phyloP scores from a whole-genome alignment of 2,888 invertebrate species.

The Choristoneura rosaceana region DNA sequence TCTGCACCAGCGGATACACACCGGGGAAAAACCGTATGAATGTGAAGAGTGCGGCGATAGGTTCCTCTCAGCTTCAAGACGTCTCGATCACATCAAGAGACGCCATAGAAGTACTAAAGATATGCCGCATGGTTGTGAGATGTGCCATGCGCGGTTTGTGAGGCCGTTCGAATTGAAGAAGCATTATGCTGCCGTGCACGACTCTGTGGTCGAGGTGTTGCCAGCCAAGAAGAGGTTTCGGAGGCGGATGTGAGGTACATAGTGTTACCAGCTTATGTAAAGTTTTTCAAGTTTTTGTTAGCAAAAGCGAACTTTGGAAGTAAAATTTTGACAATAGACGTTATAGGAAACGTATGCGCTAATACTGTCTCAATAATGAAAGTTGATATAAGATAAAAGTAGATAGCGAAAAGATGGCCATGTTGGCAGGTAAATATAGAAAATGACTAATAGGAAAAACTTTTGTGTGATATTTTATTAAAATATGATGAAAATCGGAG shows the following conservation, averaged over 20 bases:
- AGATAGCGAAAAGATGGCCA: too few relatives aligned
- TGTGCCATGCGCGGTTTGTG: conserved; percentile 69
- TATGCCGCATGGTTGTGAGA: conserved; percentile 65
- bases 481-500: too few relatives aligned
- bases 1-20: conserved; percentile 71
- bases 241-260: conserved; percentile 26
- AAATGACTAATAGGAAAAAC: too few relatives aligned
- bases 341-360: too few relatives aligned
- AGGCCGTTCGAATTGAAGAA: conserved; percentile 74
- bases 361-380: too few relatives aligned
- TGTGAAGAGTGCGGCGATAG: conserved; percentile 69
- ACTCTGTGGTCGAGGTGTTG: conserved; percentile 51
- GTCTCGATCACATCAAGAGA: conserved; percentile 73
- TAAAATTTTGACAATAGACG: too few relatives aligned
- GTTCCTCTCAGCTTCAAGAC: conserved; percentile 72
- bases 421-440: too few relatives aligned
- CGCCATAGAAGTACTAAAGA: conserved; percentile 63
- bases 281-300: too few relatives aligned
- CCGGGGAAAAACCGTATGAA: conserved; percentile 69
- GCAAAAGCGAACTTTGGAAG: too few relatives aligned
- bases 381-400: too few relatives aligned
- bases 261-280: conserved; percentile 45
- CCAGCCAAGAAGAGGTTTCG: conserved; percentile 42
- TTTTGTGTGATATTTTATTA: too few relatives aligned
- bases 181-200: conserved; percentile 65